These are phyloP conservation scores for Leucophenga varia DNA, from an alignment of 1,140 invertebrate species.

Conservation along the genomic window DNA sequence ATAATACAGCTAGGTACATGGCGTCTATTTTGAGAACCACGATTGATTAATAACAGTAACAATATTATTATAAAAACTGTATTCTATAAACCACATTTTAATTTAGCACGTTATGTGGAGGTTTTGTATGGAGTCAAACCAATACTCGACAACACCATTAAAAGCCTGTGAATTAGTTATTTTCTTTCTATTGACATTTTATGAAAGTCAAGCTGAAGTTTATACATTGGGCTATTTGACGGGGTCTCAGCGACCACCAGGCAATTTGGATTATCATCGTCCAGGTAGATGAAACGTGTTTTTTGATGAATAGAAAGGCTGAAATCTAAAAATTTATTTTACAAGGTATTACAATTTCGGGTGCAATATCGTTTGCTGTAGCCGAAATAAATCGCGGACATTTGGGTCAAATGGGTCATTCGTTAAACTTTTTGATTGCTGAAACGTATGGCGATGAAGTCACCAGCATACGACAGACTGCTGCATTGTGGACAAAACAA, in stretches of 20 bases:
- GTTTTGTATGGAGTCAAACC: no score
- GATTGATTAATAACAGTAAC: no score
- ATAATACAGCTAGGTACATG: no score
- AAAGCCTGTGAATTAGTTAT: neutral
- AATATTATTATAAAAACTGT: no score
- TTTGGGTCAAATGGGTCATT: constrained; percentile 65
- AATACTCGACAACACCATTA: no score
- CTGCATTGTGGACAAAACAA: constrained; percentile 81
- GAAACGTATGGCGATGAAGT: constrained; percentile 92
- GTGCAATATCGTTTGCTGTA: constrained; percentile 81
- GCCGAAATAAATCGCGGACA: constrained; percentile 68
- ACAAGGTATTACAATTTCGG: constrained; percentile 60
- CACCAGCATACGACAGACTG: constrained; percentile 81
- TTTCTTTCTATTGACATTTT: neutral
- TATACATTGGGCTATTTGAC: constrained; percentile 73
- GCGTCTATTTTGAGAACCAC: no score
- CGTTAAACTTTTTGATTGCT: constrained; percentile 78
- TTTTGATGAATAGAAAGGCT: neutral
- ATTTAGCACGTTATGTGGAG: neutral
- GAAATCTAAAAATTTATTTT: neutral
- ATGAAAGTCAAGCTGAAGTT: constrained; percentile 32
- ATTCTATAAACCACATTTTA: constrained; percentile 1
- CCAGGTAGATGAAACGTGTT: constrained; percentile 60
- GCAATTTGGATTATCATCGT: constrained; percentile 74
- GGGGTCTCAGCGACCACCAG: constrained; percentile 72